Conservation (phyloP, 2,888 invertebrate genomes). For the Hesperia comma region DNA sequence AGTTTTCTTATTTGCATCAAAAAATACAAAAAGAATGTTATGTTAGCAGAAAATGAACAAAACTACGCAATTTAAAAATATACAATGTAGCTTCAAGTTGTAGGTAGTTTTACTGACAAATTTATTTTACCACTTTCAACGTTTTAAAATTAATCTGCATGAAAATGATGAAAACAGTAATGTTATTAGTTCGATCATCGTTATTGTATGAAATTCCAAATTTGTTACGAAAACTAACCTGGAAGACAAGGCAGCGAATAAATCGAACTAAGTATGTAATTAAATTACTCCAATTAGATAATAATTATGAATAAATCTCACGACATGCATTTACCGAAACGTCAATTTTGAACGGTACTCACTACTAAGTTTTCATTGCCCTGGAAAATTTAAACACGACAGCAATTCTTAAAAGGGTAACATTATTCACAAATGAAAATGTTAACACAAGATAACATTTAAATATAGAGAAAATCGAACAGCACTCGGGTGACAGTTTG, state of each 20-base stretch:
- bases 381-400: slow-evolving; percentile 78
- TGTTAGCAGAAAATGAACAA: no score
- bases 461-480: slow-evolving; percentile 10
- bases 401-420: slow-evolving; percentile 65
- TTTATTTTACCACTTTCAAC: no score
- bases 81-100: no score
- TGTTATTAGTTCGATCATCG: slow-evolving; percentile 23
- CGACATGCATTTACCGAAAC: slow-evolving; percentile 59
- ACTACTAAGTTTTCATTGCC: slow-evolving; percentile 83
- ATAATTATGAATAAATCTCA: slow-evolving; percentile 34
- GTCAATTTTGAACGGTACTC: slow-evolving; percentile 64
- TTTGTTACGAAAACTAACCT: slow-evolving; percentile 23
- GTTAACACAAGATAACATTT: slow-evolving; percentile 35
- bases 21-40: no score
- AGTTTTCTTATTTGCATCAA: no score
- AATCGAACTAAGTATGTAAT: slow-evolving; percentile 12
- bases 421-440: slow-evolving; percentile 70
- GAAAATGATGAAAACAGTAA: not conserved
- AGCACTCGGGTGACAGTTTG: slow-evolving; percentile 54
- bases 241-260: slow-evolving; percentile 21
- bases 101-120: no score
- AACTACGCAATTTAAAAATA: no score
- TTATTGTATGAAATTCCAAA: slow-evolving; percentile 4
- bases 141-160: not conserved
- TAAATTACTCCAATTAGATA: slow-evolving; percentile 27